Conservation (phyloP, 2,113 vertebrate genomes). For the Phaethornis superciliosus region DNA sequence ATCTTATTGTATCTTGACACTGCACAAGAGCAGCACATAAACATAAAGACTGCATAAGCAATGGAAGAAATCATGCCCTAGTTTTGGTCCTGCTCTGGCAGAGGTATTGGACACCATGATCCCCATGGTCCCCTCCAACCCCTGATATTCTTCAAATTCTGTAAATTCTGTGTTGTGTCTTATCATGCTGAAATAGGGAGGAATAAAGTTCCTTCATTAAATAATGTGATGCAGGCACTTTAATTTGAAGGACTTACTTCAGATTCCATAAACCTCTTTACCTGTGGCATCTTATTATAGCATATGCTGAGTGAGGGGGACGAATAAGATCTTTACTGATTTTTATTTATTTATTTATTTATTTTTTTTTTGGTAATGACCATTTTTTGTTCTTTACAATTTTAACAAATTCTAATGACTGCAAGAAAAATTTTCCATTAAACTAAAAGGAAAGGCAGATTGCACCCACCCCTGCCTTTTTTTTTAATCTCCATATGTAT, state of each 20-base stretch:
- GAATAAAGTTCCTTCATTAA: not conserved
- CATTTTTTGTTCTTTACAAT: not conserved
- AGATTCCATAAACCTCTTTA: not conserved
- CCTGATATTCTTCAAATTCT: no score
- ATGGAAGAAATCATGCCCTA: not conserved
- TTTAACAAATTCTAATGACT: not conserved
- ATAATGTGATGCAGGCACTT: not conserved
- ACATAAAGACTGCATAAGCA: not conserved
- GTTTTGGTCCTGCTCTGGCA: no score
- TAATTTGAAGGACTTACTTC: not conserved
- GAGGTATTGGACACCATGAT: no score
- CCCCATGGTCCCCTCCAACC: no score
- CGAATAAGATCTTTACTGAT: not conserved
- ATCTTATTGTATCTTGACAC: not conserved
- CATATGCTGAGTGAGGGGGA: rapidly evolving
- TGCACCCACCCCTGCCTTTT: rapidly evolving
- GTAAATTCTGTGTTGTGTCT: not conserved
- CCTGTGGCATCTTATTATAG: not conserved
- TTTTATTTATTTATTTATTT: not conserved
- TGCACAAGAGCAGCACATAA: not conserved
- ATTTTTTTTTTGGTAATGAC: not conserved
- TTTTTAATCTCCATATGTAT: not conserved
- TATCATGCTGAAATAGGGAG: not conserved
- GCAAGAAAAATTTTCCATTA: not conserved
- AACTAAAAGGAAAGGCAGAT: not conserved